Evolutionary conservation across 2,888 invertebrate species (phyloP), one percentile per base, ranked within the genome.

Genomic region (Quadriops clusia): DNA sequence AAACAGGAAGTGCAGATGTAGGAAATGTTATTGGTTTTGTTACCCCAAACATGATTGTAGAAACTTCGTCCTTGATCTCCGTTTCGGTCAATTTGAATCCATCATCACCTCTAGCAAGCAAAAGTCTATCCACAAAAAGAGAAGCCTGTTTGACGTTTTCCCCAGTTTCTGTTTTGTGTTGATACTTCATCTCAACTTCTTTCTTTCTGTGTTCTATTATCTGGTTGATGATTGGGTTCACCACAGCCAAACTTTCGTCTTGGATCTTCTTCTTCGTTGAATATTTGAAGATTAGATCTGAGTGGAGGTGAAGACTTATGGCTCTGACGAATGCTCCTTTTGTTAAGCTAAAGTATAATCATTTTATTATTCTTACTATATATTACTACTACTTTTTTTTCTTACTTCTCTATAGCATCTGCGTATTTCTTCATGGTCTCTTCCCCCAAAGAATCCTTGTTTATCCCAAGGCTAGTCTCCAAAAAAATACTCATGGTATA

Each of bases 1-100:
- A n/a, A n/a, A n/a, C n/a, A n/a, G n/a, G n/a, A n/a, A n/a, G n/a
- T n/a, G n/a, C n/a, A n/a, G n/a, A n/a, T n/a, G n/a, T n/a, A n/a
- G n/a, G n/a, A n/a, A n/a, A n/a, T n/a, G n/a, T n/a, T n/a, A n/a
- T n/a, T n/a, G n/a, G n/a, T n/a, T n/a, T n/a, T n/a, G n/a, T n/a
- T n/a, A n/a, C n/a, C n/a, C n/a, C n/a, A n/a, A 47, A 47, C 44
- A 48, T 44, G 36, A 47, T 43, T 6, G 45, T 47, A 28, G 43
- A 33, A 6, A 48, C 43, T 41, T 48, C 48, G 20, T 46, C 45
- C 31, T 45, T 48, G 23, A 48, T 46, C 22, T 46, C 47, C 27
- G 46, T 39, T 8, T 45, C 38, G 3, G 42, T 39, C 12, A 47
- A 35, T 4, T 22, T 20, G 7, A 34, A 14, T 8, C 38, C 40